A percentile compares a stretch with the other conserved stretches of the same genome.
These are phyloP conservation scores for Limonius californicus DNA, from an alignment of 1,140 invertebrate genomes.

Conservation along the genomic window DNA sequence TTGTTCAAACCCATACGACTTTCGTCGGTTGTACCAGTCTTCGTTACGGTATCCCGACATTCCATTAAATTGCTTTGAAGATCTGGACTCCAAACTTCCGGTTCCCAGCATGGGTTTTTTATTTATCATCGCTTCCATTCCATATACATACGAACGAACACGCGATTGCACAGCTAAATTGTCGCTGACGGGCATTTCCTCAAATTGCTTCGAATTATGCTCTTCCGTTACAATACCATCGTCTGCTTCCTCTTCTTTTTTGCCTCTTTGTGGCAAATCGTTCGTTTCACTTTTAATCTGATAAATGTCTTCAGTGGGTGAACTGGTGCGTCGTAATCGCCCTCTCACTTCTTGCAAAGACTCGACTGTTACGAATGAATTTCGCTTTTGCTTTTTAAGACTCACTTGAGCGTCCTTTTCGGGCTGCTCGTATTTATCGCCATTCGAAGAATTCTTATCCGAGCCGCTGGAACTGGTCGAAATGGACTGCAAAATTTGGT, in stretches of 20 bases:
- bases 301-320: slow-evolving; percentile 45
- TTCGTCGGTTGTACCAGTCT: slow-evolving; percentile 65
- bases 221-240: slow-evolving; percentile 49
- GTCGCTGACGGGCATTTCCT: slow-evolving; percentile 29
- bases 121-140: slow-evolving; percentile 46
- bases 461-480: slow-evolving; percentile 36
- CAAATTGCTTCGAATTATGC: slow-evolving; percentile 17
- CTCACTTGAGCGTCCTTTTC: slow-evolving; percentile 42
- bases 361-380: slow-evolving; percentile 56
- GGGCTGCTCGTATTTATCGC: slow-evolving; percentile 39
- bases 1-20: slow-evolving; percentile 71
- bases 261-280: slow-evolving; percentile 21
- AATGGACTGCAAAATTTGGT: slow-evolving; percentile 48
- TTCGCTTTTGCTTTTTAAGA: slow-evolving; percentile 45
- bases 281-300: slow-evolving; percentile 29
- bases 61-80: slow-evolving; percentile 47
- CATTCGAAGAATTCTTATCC: slow-evolving; percentile 48
- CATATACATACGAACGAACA: slow-evolving; percentile 47
- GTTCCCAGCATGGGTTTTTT: slow-evolving; percentile 48
- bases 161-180: slow-evolving; percentile 22
- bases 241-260: slow-evolving; percentile 42
- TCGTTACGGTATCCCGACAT: slow-evolving; percentile 46
- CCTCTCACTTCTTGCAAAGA: slow-evolving; percentile 56
- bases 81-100: slow-evolving; percentile 54
- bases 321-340: slow-evolving; percentile 50